These are phyloP conservation scores for Cephonodes hylas DNA, from an alignment of 2,888 invertebrate species.

Conservation along the genomic window DNA sequence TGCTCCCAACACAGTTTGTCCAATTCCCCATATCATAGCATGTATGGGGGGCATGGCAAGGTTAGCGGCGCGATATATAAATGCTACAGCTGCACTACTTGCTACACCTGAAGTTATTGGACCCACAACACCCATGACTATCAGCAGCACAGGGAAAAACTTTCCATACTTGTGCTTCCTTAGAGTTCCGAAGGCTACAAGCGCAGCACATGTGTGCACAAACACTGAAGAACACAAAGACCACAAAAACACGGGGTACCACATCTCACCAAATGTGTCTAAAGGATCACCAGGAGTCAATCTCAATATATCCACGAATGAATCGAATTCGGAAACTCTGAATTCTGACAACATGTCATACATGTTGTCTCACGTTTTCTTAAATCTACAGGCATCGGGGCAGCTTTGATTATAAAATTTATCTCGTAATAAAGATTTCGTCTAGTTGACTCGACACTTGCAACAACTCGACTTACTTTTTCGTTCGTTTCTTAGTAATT, in stretches of 20 bases:
- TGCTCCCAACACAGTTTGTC: constrained; percentile 93
- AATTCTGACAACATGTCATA: constrained; percentile 82
- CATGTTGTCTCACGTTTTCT: constrained; percentile 68
- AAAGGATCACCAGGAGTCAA: constrained; percentile 84
- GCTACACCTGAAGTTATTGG: constrained; percentile 94
- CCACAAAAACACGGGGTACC: constrained; percentile 98
- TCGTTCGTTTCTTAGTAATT: constrained; percentile 1
- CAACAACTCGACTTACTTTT: constrained; percentile 1
- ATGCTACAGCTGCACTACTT: constrained; percentile 95
- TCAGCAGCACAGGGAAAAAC: constrained; percentile 93
- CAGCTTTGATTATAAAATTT: constrained; percentile 32
- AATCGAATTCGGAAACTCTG: constrained; percentile 83
- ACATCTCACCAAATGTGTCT: constrained; percentile 93
- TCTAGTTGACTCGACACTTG: background rate
- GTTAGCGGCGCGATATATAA: constrained; percentile 94
- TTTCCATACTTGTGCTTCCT: constrained; percentile 97
- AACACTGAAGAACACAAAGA: constrained; percentile 96
- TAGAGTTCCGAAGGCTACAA: constrained; percentile 94
- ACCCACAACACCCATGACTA: constrained; percentile 93
- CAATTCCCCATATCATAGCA: constrained; percentile 96
- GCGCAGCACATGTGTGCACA: constrained; percentile 94
- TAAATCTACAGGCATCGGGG: constrained; percentile 72
- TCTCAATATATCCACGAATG: constrained; percentile 85
- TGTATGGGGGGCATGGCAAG: constrained; percentile 94
- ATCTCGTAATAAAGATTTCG: background rate